Evolutionary conservation across 2,113 vertebrate species (phyloP).

Genomic region (Plotosus lineatus): DNA sequence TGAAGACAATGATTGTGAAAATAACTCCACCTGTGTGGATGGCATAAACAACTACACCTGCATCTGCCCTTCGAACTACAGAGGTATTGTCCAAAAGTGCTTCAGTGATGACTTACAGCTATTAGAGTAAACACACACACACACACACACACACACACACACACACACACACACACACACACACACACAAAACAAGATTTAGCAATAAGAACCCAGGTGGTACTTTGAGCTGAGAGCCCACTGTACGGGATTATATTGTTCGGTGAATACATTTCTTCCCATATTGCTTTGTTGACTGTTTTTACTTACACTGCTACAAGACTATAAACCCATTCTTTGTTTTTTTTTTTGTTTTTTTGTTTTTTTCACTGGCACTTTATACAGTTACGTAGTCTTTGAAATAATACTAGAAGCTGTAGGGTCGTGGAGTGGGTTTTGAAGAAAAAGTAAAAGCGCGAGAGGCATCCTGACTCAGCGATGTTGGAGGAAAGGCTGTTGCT

Average conservation of each 20-base stretch:
- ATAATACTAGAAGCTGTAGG: slow-evolving; percentile 25
- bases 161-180: not conserved
- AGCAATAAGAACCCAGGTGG: slow-evolving; percentile 3
- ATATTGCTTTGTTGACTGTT: slow-evolving; percentile 12
- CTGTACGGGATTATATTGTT: not conserved
- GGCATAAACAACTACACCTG: slow-evolving; percentile 95
- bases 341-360: no score
- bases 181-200: slow-evolving; percentile 2
- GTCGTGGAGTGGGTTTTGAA: slow-evolving; percentile 14
- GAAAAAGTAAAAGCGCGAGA: slow-evolving; percentile 30
- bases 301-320: slow-evolving; percentile 10
- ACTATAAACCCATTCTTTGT: not conserved
- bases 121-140: not conserved
- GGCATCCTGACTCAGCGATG: slow-evolving; percentile 35
- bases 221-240: not conserved
- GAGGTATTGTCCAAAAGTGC: slow-evolving; percentile 69
- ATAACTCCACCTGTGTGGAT: slow-evolving; percentile 92
- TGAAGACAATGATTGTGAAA: slow-evolving; percentile 95
- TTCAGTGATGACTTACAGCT: not conserved
- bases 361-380: slow-evolving; percentile 28
- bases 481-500: slow-evolving; percentile 28
- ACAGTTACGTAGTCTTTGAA: slow-evolving; percentile 37
- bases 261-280: not conserved
- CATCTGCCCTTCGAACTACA: slow-evolving; percentile 87
- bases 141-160: not conserved